These are phyloP conservation scores for Brachymystax lenok DNA, from an alignment of 2,797 vertebrate genomes.

Conservation along the genomic window DNA sequence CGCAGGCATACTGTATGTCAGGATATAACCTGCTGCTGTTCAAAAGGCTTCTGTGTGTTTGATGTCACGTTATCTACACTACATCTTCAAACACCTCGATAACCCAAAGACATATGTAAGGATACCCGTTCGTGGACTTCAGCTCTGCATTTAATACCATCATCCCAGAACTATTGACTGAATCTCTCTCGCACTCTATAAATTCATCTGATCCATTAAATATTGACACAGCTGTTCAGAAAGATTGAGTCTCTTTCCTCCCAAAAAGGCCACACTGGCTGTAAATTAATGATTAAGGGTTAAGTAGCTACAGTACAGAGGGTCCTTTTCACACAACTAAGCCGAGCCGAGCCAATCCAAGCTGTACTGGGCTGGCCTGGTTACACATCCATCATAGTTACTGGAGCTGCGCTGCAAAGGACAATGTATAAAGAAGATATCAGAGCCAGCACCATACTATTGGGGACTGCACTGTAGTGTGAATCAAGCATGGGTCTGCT, in stretches of 20 bases:
- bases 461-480: background rate
- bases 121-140: too few relatives aligned
- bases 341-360: background rate
- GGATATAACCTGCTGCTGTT: background rate
- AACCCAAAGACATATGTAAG: too few relatives aligned
- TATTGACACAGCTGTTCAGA: background rate
- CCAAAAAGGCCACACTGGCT: background rate
- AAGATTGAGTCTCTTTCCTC: background rate
- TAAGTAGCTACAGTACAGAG: background rate
- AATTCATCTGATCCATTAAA: background rate
- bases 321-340: background rate
- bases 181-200: background rate
- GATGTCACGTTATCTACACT: background rate
- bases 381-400: background rate
- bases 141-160: too few relatives aligned
- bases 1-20: background rate
- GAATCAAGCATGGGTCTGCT: background rate
- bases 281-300: background rate
- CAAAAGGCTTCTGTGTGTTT: background rate
- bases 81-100: too few relatives aligned
- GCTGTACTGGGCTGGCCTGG: background rate
- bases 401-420: background rate
- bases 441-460: background rate
- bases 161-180: background rate
- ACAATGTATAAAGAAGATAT: background rate